Percentiles rank a stretch among this genome's conserved stretches.
Conservation (phyloP, 2,113 vertebrate genomes). For the Arvicanthis niloticus region DNA sequence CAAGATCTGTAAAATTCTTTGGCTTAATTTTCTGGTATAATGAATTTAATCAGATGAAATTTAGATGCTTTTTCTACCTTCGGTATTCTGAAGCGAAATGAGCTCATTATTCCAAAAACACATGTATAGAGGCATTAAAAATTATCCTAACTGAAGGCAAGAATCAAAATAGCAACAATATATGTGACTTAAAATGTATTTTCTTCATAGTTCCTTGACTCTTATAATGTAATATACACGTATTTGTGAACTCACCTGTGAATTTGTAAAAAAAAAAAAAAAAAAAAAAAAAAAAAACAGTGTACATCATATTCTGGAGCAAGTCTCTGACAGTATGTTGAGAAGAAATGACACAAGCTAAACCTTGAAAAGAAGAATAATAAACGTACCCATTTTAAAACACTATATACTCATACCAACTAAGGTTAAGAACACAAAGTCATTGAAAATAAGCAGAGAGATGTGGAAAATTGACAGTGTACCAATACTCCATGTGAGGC, state of each 20-base stretch:
- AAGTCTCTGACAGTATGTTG: neutral
- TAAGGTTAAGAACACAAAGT: neutral
- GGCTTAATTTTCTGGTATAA: constrained; percentile 51
- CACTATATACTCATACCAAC: neutral
- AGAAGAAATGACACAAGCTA: neutral
- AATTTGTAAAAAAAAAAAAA: no score
- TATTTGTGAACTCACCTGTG: neutral
- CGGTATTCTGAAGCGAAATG: constrained; percentile 39
- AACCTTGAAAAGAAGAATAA: neutral
- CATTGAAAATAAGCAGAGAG: neutral
- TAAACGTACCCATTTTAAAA: neutral
- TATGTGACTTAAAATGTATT: constrained; percentile 24
- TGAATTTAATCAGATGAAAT: constrained; percentile 59
- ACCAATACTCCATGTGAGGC: neutral
- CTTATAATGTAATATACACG: neutral
- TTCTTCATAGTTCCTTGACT: constrained; percentile 36
- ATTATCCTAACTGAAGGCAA: constrained; percentile 17
- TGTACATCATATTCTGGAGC: neutral
- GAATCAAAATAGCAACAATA: constrained; percentile 41
- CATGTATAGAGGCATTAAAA: neutral
- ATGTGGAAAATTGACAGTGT: neutral
- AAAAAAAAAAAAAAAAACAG: no score
- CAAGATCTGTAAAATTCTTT: constrained; percentile 16
- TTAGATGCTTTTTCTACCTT: constrained; percentile 37
- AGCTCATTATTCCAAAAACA: constrained; percentile 39